Percentiles rank a stretch among this genome's conserved stretches.
Evolutionary conservation across 2,797 vertebrate species (phyloP).

Genomic region (Monodelphis domestica): DNA sequence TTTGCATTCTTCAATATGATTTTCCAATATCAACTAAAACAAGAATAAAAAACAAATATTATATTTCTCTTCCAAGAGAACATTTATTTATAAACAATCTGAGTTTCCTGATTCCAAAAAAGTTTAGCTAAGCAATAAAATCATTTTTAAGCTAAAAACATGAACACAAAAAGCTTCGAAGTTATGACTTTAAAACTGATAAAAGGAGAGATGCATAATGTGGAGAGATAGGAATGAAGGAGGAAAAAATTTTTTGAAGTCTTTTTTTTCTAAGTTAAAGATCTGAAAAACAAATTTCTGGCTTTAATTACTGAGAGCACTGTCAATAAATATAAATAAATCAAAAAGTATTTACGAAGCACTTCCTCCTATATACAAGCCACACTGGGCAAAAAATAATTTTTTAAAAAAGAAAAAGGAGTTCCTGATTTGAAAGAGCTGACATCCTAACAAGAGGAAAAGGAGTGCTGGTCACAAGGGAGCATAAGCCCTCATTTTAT

Average conservation of each 20-base stretch:
- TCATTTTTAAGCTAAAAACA: slow-evolving; percentile 23
- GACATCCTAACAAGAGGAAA: background rate
- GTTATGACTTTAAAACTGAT: slow-evolving; percentile 8
- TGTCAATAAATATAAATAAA: background rate
- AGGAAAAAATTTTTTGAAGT: background rate
- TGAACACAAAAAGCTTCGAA: background rate
- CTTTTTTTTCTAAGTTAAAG: background rate
- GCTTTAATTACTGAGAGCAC: background rate
- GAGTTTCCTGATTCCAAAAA: slow-evolving; percentile 19
- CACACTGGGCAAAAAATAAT: background rate
- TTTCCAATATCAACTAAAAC: slow-evolving; percentile 86
- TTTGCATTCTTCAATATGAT: slow-evolving; percentile 89
- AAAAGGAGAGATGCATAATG: background rate
- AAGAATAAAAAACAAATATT: background rate
- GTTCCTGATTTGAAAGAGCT: background rate
- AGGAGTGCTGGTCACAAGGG: too few relatives aligned
- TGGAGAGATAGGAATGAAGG: background rate
- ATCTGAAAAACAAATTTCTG: background rate
- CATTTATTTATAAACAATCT: background rate
- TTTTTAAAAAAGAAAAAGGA: background rate
- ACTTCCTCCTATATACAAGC: background rate
- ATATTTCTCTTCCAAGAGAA: background rate
- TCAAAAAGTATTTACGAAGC: background rate
- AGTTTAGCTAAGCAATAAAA: slow-evolving; percentile 12
- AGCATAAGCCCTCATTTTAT: too few relatives aligned